Conservation (phyloP, 1,140 invertebrate genomes). For the Tetramorium parvispinum region DNA sequence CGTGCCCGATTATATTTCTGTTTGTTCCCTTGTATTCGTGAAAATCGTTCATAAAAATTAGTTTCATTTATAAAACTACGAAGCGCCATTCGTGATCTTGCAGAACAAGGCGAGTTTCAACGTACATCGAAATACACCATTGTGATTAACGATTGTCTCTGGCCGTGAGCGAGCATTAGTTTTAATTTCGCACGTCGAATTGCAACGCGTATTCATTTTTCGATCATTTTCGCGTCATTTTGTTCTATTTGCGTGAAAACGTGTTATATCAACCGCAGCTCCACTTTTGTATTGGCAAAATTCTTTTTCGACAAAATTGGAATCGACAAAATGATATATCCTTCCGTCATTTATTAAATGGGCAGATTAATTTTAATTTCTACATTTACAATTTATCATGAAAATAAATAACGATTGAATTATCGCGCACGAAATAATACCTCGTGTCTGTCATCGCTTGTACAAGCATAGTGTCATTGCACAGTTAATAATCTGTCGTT, state of each 20-base stretch:
- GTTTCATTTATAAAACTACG: slow-evolving; percentile 50
- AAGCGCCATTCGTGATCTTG: slow-evolving; percentile 38
- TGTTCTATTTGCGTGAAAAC: slow-evolving; percentile 5
- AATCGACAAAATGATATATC: too few species aligned
- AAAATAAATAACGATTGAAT: slow-evolving; percentile 4
- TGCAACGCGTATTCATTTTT: slow-evolving; percentile 21
- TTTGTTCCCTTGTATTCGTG: background rate
- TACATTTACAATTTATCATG: background rate
- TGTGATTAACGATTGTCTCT: slow-evolving; percentile 54
- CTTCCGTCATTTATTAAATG: background rate
- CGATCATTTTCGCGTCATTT: slow-evolving; percentile 15
- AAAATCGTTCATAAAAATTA: slow-evolving; percentile 49
- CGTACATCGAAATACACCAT: background rate
- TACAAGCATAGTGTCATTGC: background rate
- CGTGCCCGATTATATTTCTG: slow-evolving; percentile 10
- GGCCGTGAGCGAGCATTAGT: slow-evolving; percentile 24
- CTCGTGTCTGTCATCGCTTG: background rate
- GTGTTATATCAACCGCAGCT: background rate
- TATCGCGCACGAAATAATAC: slow-evolving; percentile 22
- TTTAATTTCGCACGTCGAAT: slow-evolving; percentile 17
- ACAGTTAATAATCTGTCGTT: slow-evolving; percentile 44
- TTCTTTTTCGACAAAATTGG: background rate
- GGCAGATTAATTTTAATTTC: background rate
- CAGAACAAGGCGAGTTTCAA: slow-evolving; percentile 19
- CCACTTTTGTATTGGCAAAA: background rate